Conservation (phyloP, 2,113 vertebrate species). For the Burhinus bistriatus region DNA sequence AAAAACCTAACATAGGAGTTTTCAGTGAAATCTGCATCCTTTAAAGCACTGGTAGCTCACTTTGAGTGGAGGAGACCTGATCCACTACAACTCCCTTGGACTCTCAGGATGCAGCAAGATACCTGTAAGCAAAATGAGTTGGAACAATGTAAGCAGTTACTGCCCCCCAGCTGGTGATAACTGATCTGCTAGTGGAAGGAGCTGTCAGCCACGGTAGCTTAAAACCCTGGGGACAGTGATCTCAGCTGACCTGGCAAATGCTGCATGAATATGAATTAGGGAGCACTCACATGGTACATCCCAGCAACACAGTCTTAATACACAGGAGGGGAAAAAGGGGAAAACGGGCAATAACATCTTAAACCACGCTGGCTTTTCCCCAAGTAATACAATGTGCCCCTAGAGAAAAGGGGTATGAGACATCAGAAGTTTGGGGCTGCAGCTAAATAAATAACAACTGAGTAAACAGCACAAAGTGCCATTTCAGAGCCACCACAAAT, state of each 20-base stretch:
- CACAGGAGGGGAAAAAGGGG: neutral
- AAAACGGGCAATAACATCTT: neutral
- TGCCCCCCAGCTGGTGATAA: neutral
- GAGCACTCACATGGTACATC: neutral
- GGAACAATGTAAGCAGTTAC: neutral
- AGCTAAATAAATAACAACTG: neutral
- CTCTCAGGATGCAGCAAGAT: neutral
- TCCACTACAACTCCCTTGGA: neutral
- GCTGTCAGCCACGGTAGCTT: neutral
- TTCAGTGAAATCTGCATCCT: neutral
- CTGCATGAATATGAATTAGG: neutral
- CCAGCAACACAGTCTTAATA: neutral
- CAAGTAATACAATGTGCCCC: neutral
- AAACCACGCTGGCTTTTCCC: neutral
- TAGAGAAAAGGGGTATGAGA: neutral
- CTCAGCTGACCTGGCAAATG: neutral
- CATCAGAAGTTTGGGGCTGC: neutral
- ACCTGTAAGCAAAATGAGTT: neutral
- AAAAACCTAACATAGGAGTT: neutral
- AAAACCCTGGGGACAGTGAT: neutral
- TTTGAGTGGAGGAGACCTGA: neutral
- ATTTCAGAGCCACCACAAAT: neutral
- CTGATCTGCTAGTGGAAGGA: neutral
- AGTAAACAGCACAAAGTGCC: neutral
- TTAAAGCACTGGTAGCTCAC: neutral